A percentile compares a stretch with the other conserved stretches of the same genome.
phyloP scores from a whole-genome alignment of 2,113 vertebrate species.

The Mastomys natalensis region DNA sequence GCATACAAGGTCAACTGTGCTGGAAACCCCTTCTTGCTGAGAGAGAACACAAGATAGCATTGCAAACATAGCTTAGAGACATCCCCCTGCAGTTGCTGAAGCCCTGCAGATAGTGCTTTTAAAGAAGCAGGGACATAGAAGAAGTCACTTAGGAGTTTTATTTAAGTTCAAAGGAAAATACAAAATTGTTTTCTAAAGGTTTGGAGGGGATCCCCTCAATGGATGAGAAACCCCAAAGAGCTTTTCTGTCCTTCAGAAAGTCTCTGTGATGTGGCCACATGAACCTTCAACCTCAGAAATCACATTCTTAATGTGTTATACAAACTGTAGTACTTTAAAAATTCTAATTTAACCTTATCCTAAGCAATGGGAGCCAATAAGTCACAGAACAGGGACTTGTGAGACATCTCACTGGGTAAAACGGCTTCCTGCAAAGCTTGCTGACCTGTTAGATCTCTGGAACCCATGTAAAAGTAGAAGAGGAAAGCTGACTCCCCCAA shows the following conservation, averaged over 20 bases:
- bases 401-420: not conserved
- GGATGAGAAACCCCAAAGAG: not conserved
- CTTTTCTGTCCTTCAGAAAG: not conserved
- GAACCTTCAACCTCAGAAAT: not conserved
- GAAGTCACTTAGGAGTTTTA: not conserved
- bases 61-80: not conserved
- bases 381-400: not conserved
- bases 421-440: not conserved
- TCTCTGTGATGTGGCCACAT: not conserved
- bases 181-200: not conserved
- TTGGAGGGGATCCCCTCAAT: not conserved
- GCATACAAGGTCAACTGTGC: not conserved
- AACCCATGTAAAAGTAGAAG: not conserved
- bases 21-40: not conserved
- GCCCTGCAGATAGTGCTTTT: not conserved
- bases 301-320: not conserved
- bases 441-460: not conserved
- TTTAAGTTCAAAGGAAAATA: slow-evolving; percentile 16
- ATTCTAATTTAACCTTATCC: not conserved
- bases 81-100: not conserved
- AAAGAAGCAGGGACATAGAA: not conserved
- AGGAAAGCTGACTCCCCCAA: not conserved
- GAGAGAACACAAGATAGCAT: not conserved
- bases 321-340: not conserved
- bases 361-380: not conserved